These are phyloP conservation scores for Electrona antarctica DNA, from an alignment of 2,113 vertebrate genomes.

Conservation along the genomic window DNA sequence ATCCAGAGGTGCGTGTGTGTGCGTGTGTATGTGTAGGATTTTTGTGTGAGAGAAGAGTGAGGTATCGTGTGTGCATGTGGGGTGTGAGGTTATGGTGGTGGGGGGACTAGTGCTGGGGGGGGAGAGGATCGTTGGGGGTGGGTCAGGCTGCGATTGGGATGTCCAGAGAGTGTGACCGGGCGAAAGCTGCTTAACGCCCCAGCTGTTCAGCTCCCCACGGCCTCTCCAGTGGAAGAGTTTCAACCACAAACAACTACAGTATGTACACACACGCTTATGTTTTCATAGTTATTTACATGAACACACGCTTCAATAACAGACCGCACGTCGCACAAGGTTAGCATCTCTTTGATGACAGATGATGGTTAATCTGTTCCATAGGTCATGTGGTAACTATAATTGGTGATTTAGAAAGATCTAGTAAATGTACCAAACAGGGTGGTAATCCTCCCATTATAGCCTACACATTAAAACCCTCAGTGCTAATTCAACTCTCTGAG, in stretches of 20 bases:
- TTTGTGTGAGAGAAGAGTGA: slow-evolving; percentile 4
- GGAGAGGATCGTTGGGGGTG: slow-evolving; percentile 46
- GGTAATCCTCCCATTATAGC: slow-evolving; percentile 4
- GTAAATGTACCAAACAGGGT: slow-evolving; percentile 41
- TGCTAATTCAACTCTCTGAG: too few species aligned
- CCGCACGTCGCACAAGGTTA: neutral
- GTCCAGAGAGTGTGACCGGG: slow-evolving; percentile 60
- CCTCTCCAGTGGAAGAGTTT: slow-evolving; percentile 52
- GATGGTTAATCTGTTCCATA: slow-evolving; percentile 67
- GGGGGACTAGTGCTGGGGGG: slow-evolving; percentile 9
- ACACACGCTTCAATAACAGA: neutral
- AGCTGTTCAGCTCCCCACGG: slow-evolving; percentile 76
- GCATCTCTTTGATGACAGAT: slow-evolving; percentile 42
- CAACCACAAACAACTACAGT: slow-evolving; percentile 24
- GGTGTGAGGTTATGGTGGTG: slow-evolving; percentile 11
- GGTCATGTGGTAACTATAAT: slow-evolving; percentile 57
- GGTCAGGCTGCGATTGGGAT: slow-evolving; percentile 48
- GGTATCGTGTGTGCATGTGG: slow-evolving; percentile 41
- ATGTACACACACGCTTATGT: neutral
- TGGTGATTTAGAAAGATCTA: slow-evolving; percentile 57
- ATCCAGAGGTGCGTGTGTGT: slow-evolving; percentile 61
- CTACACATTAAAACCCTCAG: neutral
- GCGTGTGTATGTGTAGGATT: slow-evolving; percentile 19
- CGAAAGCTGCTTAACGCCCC: slow-evolving; percentile 80
- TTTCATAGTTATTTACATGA: neutral